Conservation (phyloP, 2,888 invertebrate species). For the Eupithecia subumbrata region DNA sequence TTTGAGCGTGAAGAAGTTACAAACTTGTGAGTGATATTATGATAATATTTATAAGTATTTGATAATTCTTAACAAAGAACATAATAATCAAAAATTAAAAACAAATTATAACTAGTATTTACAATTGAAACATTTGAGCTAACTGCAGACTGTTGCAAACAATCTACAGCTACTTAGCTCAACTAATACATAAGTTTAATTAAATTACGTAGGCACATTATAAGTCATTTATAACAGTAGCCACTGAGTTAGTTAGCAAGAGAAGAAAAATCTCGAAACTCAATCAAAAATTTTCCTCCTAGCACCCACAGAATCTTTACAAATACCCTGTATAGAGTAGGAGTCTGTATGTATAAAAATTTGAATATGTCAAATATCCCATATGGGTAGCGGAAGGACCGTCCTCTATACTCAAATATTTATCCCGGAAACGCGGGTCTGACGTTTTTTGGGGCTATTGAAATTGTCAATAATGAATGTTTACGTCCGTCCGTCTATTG, state of each 20-base stretch:
- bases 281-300: neutral
- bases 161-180: too few species aligned
- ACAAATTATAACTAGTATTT: too few species aligned
- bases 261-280: neutral
- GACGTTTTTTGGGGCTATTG: constrained; percentile 69
- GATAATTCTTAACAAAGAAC: too few species aligned
- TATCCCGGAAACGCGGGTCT: constrained; percentile 69
- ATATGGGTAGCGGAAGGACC: constrained; percentile 53
- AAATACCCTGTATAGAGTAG: neutral
- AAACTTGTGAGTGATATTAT: neutral
- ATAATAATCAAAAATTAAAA: too few species aligned
- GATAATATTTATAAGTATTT: too few species aligned
- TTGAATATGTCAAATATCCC: constrained; percentile 47
- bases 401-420: constrained; percentile 70
- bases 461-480: constrained; percentile 75
- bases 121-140: too few species aligned
- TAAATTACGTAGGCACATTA: too few species aligned
- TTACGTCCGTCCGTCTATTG: constrained; percentile 17
- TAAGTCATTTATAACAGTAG: too few species aligned
- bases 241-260: too few species aligned
- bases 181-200: too few species aligned
- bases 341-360: constrained; percentile 10
- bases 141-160: too few species aligned
- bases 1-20: neutral
- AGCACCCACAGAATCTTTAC: neutral